Base-by-base conservation (phyloP, 1,140 invertebrate species). In the Calliphora vicina region DNA sequence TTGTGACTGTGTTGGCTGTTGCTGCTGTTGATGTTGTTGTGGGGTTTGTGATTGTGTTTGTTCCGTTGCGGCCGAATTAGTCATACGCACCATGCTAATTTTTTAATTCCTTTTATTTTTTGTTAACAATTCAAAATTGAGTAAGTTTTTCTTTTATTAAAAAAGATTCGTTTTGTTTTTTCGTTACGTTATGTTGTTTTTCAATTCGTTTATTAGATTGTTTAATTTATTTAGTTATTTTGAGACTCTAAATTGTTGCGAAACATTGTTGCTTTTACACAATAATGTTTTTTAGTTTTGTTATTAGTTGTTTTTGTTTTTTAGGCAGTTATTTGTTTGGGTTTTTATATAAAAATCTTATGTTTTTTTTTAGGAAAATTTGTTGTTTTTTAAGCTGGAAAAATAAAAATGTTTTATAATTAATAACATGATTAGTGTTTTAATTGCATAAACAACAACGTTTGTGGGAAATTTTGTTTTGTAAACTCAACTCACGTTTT, bases 401-500 rank as follows among this genome's bases (percentile, higher is more conserved):
- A 35, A 43, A 78, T 12, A 78, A 12, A 78, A 43, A 25, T 43
- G 23, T 78, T 78, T 10, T 12, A 8, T 35, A 35, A 42, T 78
- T 78, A 78, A 13, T 43, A 20, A 29, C 45, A 43, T 26, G 27
- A 5, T 42, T 3, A 35, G 35, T 8, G 35, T 17, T 26, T 17
- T 29, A 3, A 17, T n/a, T 17, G n/a, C 25, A 73, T 20, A 35
- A 35, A 35, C 35, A 35, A 35, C 35, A 6, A 29, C 29, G 35
- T 35, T 35, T 29, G 25, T 17, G 67, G 25, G 12, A 27, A 27
- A 27, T 26, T 26, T n/a, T 27, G 29, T 13, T 23, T 45, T 78
- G 35, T 23, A 78, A 78, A 78, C 74, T 78, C 74, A 78, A 78
- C 74, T 78, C 25, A 78, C 74, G 74, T 78, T 78, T 43, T 57